Evolutionary conservation across 2,113 vertebrate genomes (phyloP).

Genomic region (Solenodon paradoxus): DNA sequence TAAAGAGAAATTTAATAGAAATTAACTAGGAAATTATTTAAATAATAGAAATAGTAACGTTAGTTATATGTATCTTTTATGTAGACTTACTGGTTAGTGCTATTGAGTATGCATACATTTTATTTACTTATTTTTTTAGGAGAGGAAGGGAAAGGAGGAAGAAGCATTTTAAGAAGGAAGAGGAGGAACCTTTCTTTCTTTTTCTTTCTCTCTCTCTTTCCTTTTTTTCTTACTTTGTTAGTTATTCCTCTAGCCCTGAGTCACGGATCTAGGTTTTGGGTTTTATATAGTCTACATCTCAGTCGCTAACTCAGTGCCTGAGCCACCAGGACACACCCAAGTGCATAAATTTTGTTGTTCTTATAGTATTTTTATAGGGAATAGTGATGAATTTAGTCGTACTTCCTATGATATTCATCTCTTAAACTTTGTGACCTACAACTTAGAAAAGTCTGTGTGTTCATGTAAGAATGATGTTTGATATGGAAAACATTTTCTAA

Average conservation of each 20-base stretch:
- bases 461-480: not conserved
- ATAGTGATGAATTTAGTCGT: not conserved
- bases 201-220: too few species aligned
- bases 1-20: conserved; percentile 33
- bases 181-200: too few species aligned
- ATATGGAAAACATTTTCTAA: not conserved
- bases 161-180: too few species aligned
- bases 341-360: not conserved
- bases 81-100: not conserved
- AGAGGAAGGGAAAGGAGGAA: too few species aligned
- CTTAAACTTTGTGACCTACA: not conserved
- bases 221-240: too few species aligned
- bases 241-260: too few species aligned
- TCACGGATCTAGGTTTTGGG: too few species aligned
- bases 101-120: not conserved
- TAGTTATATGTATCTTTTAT: not conserved
- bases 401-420: not conserved
- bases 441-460: not conserved
- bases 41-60: not conserved
- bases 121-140: too few species aligned
- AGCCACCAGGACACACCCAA: too few species aligned
- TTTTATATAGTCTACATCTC: too few species aligned
- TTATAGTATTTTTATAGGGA: not conserved
- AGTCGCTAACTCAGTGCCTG: too few species aligned
- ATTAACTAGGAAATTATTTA: conserved; percentile 28